Base-by-base conservation (phyloP, 2,113 vertebrate genomes). In the Myrmecophaga tridactyla region DNA sequence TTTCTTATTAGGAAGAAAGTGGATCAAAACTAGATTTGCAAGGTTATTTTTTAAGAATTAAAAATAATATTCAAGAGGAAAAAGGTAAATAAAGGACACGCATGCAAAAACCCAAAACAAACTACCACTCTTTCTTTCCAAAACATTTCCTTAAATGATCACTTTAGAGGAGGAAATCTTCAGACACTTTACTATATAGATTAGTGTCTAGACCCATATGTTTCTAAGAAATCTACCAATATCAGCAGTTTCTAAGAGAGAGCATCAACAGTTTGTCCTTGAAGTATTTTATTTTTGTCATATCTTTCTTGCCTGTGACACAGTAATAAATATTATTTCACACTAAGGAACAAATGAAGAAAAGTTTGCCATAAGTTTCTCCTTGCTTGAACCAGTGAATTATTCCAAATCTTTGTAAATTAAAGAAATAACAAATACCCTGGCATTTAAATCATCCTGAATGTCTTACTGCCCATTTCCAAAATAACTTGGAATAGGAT, bases 61-160 rank as follows among this genome's bases (percentile, higher is more conserved):
- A 95, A 95, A 94, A 70, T 77, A 89, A 92, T 86, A 76, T 58
- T 93, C n/a, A 92, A 85, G 18, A 69, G 18, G 8, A 21, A 39
- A 96, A 89, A 92, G 23, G 69, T 62, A 92, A 83, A 69, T 80
- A 84, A 97, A 86, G 17, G 4, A 23, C 25, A 75, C 51, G 75
- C 4, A 76, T 17, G 34, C n/a, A 89, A 80, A 58, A 94, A 70
- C 53, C 81, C 41, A 60, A 94, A 91, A 85, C 41, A 73, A 94
- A 56, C 56, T 84, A 63, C 7, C 34, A 84, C 15, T 93, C 4
- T 10, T 81, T 94, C 72, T 89, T 83, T 65, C 62, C 56, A 43
- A 84, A 77, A 25, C 23, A 85, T 92, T 82, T 96, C 62, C 56
- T 84, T 86, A 93, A 77, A 17, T 72, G 82, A 90, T 89, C 36